Percentiles rank a stretch among this genome's conserved stretches.
Conservation (phyloP, 2,888 invertebrate genomes). For the Rhopalosiphum nymphaeae region DNA sequence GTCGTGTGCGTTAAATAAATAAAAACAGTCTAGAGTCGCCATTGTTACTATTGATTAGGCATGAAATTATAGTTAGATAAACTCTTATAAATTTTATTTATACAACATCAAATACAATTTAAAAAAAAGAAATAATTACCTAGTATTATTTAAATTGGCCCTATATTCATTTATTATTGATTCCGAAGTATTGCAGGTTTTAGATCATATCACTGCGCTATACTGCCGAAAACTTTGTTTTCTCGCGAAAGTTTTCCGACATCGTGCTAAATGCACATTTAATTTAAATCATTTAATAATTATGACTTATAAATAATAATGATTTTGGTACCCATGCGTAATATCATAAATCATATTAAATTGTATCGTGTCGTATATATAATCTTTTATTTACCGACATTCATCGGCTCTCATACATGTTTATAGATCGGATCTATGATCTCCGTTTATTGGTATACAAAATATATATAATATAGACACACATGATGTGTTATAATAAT, state of each 20-base stretch:
- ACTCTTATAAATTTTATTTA: background rate
- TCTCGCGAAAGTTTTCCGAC: background rate
- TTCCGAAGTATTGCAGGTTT: background rate
- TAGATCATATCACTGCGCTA: background rate
- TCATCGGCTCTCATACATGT: conserved; percentile 12
- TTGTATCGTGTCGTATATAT: background rate
- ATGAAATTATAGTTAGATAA: background rate
- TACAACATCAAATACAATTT: background rate
- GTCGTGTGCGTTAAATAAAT: background rate
- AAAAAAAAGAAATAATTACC: background rate
- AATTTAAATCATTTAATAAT: background rate
- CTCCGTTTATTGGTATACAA: background rate
- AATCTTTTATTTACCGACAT: background rate
- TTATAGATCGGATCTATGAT: background rate
- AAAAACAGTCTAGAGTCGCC: background rate
- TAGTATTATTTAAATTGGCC: background rate
- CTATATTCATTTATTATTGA: background rate
- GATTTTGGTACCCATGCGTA: background rate
- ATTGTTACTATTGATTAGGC: background rate
- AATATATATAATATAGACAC: background rate
- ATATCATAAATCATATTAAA: background rate
- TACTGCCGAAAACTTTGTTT: background rate
- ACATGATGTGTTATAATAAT: background rate
- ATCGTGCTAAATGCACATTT: background rate
- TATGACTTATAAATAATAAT: background rate